Evolutionary conservation across 2,113 vertebrate genomes (phyloP).

Genomic region (Lagenorhynchus albirostris): DNA sequence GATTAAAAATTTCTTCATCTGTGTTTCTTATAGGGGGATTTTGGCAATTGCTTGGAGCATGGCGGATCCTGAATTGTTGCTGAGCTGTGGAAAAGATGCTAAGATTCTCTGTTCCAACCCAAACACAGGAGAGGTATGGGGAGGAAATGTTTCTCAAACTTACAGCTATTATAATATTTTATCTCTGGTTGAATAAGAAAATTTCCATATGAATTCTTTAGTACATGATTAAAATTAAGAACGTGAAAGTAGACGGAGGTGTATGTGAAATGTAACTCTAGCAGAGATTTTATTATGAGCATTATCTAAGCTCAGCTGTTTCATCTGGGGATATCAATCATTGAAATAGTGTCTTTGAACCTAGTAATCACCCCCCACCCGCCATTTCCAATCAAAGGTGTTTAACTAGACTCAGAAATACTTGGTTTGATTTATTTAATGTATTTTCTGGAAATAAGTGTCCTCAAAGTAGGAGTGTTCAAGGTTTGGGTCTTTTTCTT

Average conservation of each 20-base stretch:
- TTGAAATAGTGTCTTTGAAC: constrained; percentile 1
- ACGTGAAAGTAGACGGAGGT: not conserved
- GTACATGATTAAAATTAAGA: not conserved
- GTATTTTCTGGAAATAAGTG: not conserved
- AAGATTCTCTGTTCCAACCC: constrained; percentile 97
- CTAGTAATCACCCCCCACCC: not conserved
- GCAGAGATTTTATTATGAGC: not conserved
- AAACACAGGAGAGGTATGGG: constrained; percentile 92
- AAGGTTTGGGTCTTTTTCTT: not conserved
- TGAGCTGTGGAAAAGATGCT: constrained; percentile 97
- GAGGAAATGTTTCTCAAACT: not conserved
- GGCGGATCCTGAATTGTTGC: constrained; percentile 94
- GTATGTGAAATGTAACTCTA: not conserved
- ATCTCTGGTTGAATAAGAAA: not conserved
- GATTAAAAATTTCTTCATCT: not conserved
- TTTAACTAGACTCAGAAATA: constrained; percentile 1
- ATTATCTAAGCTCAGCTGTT: constrained; percentile 25
- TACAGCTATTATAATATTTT: not conserved
- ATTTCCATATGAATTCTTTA: not conserved
- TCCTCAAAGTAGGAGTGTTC: not conserved
- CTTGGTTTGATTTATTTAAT: constrained; percentile 9
- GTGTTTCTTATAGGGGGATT: constrained; percentile 85
- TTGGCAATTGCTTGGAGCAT: constrained; percentile 95
- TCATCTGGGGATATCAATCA: not conserved
- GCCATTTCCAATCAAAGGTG: not conserved